Base-by-base conservation (phyloP, 2,888 invertebrate genomes). In the Drosophila suboccidentalis region DNA sequence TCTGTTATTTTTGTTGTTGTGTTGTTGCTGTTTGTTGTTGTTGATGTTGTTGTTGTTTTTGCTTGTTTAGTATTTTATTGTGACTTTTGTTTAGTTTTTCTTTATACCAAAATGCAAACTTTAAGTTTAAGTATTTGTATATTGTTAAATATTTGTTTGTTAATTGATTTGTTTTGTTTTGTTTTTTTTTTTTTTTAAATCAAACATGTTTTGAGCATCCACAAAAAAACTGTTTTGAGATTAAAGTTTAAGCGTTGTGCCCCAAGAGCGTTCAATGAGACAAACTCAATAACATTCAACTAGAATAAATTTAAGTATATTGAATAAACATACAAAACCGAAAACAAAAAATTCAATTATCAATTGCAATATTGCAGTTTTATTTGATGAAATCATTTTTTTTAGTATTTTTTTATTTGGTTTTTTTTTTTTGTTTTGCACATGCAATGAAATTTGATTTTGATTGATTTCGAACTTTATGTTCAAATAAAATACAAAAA, bases 251-350 rank as follows among this genome's bases (percentile, higher is more conserved):
- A 84, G 89, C 84, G 84, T 80, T 22, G 84, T 86, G 82, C 84
- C 84, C 89, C 87, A 88, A 22, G 89, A 84, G 84, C 84, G 84
- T 84, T 84, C 89, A 80, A 83, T 84, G 84, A 84, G 84, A 87
- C 84, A 84, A 84, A 84, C 84, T 84, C 84, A 84, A 84, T 84
- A 88, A 88, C 84, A 84, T 88, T 87, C 84, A 86, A 83, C 82
- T 82, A 85, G 78, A 67, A 82, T 82, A 79, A 73, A 73, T 72
- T 64, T 66, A 66, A 66, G 58, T 60, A 71, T 68, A 73, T 81
- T 51, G 62, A 59, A 66, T 61, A 79, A 75, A 80, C 82, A 71
- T 69, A 81, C 86, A 57, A 71, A 77, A 75, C 47, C 71, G 57
- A 63, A 70, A 79, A 79, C 71, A 43, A 65, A 39, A 81, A 67